Evolutionary conservation across 2,113 vertebrate species (phyloP).

Genomic region (Gulo gulo): DNA sequence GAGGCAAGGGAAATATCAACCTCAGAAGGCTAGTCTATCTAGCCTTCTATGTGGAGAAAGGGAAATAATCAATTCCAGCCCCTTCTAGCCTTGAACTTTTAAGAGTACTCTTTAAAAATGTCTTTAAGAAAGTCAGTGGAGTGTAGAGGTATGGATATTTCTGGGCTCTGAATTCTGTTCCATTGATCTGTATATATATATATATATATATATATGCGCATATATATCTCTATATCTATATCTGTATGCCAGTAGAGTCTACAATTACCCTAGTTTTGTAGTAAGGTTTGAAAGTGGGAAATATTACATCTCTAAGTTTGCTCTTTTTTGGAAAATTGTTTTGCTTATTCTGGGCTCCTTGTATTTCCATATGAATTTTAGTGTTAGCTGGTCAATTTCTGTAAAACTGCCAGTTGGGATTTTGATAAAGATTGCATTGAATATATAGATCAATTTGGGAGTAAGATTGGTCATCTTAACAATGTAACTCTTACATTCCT

Average conservation of each 20-base stretch:
- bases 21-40: neutral
- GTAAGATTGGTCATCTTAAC: neutral
- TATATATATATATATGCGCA: too few relatives aligned
- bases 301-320: neutral
- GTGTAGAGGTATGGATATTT: neutral
- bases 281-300: neutral
- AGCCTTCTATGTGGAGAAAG: neutral
- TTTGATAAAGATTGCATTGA: neutral
- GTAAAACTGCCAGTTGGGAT: neutral
- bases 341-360: neutral
- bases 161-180: neutral
- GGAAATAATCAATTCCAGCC: neutral
- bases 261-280: neutral
- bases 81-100: neutral
- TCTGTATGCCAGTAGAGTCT: neutral
- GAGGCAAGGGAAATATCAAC: neutral
- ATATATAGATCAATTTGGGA: neutral
- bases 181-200: too few relatives aligned
- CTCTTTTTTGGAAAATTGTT: neutral
- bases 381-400: neutral
- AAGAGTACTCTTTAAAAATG: neutral
- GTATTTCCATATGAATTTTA: neutral
- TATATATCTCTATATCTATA: too few relatives aligned
- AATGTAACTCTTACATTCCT: neutral
- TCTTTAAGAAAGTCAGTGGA: neutral